Evolutionary conservation across 2,113 vertebrate species (phyloP), one percentile per base, ranked within the genome.

Genomic region (Hippolais icterina): DNA sequence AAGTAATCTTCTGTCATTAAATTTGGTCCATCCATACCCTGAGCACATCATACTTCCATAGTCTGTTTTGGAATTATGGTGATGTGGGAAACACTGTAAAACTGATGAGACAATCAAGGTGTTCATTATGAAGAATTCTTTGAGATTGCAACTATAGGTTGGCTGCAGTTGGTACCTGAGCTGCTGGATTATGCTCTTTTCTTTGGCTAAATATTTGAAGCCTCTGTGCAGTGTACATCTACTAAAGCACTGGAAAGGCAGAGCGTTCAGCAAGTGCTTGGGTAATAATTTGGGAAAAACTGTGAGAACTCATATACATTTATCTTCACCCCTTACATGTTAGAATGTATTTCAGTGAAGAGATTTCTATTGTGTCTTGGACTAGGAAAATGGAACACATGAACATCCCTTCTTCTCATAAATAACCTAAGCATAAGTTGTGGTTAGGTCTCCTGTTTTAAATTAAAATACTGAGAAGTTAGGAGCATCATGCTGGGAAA

Each of bases 401-500:
- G 15, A 78, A n/a, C 41, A 72, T 15, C 24, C 16, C 50, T 93
- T 83, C 33, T 74, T 95, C 42, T 57, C 4, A 5, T 82, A 72
- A 71, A 93, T 79, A 76, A 47, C 28, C 25, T 72, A 75, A 87
- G 49, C 69, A 23, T 29, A 72, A 95, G 61, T 19, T 81, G 80
- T 95, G 46, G 54, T 87, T 92, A 69, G 49, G 15, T 57, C n/a
- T 91, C 29, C 53, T 56, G 28, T 87, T 14, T 87, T 88, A 94
- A 69, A 90, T 96, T 96, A 85, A 96, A 74, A 89, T 90, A 93
- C 64, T 69, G 82, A 78, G 71, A 78, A 68, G 20, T 84, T 85
- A 59, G 65, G 63, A 91, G 41, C 8, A 18, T 71, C 79, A 93
- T 95, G 74, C 87, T 97, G 88, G 77, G 81, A 97, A 84, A 35